phyloP scores from a whole-genome alignment of 2,888 invertebrate species.

The Loripinus fragilis region DNA sequence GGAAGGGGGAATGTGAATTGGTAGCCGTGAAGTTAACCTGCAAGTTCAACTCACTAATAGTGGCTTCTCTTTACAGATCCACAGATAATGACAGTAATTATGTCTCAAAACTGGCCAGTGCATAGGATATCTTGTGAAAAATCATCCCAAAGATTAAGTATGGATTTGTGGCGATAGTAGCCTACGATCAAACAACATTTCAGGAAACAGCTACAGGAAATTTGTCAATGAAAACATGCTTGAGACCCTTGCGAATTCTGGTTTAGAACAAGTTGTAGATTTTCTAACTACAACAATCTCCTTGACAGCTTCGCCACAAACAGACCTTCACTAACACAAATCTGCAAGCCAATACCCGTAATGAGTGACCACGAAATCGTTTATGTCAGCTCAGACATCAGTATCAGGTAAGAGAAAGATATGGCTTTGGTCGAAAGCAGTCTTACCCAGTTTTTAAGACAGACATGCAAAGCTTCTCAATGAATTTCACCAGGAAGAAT shows the following conservation, averaged over 20 bases:
- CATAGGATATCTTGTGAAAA: too few species aligned
- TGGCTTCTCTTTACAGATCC: too few species aligned
- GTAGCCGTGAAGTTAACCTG: not conserved
- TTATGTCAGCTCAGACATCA: not conserved
- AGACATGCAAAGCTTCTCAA: conserved; percentile 15
- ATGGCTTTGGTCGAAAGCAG: conserved; percentile 24
- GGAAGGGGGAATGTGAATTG: conserved; percentile 2
- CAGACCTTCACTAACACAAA: conserved; percentile 25
- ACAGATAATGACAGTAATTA: too few species aligned
- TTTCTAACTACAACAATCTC: conserved; percentile 23
- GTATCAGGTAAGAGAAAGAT: conserved; percentile 9
- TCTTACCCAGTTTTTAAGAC: conserved; percentile 10
- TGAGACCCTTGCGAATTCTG: not conserved
- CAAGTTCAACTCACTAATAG: conserved; percentile 1
- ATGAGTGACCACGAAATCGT: conserved; percentile 31
- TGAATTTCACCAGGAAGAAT: conserved; percentile 4
- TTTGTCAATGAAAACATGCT: conserved; percentile 3
- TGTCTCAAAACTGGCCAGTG: not conserved
- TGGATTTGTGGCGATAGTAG: too few species aligned
- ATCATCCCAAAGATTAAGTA: conserved; percentile 2
- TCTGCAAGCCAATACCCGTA: conserved; percentile 20
- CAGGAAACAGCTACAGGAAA: conserved; percentile 13
- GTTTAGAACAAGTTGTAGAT: not conserved
- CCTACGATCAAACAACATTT: conserved; percentile 2
- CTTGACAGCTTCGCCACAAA: conserved; percentile 33